Evolutionary conservation across 1,140 invertebrate species (phyloP), one percentile per base, ranked within the genome.

Genomic region (Drosophila setifemur): DNA sequence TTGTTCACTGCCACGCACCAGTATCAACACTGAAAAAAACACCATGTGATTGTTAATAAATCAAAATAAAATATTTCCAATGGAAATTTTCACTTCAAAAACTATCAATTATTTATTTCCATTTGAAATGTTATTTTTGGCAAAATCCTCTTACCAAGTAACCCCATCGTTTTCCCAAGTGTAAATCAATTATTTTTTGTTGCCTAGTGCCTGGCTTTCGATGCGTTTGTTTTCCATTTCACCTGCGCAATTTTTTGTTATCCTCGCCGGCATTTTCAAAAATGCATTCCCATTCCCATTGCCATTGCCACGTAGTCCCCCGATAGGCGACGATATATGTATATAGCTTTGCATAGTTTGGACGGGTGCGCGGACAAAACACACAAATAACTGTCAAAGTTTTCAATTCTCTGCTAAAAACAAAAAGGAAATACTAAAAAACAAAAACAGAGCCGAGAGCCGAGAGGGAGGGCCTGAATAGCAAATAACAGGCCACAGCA

Each of bases 331-430:
- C 0, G n/a, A n/a, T n/a, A n/a, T n/a, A n/a, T n/a, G n/a, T n/a
- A n/a, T 23, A 9, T 54, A 6, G 29, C 33, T 44, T 58, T 63
- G 57, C 35, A 43, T 63, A 47, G 53, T 31, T 63, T 37, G 12
- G 57, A 39, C 19, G 14, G 60, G 31, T n/a, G n/a, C n/a, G 19
- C 40, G 57, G 42, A 64, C 55, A 48, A 63, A 64, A 63, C 43
- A 64, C 61, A 64, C 61, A 64, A 64, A 64, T 64, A 66, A 66
- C 61, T 66, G 61, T 64, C 58, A 66, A 66, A 64, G 61, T 40
- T 66, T n/a, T 48, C 42, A 64, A 49, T 64, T 39, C 60, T 48
- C 42, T 39, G 26, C n/a, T 6, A 63, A 64, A 64, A 5, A 31
- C n/a, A 5, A 35, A 55, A 44, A 21, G 37, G 28, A 23, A 25